Percentiles rank a stretch among this genome's conserved stretches.
Evolutionary conservation across 2,797 vertebrate species (phyloP).

Genomic region (Amniataba percoides): DNA sequence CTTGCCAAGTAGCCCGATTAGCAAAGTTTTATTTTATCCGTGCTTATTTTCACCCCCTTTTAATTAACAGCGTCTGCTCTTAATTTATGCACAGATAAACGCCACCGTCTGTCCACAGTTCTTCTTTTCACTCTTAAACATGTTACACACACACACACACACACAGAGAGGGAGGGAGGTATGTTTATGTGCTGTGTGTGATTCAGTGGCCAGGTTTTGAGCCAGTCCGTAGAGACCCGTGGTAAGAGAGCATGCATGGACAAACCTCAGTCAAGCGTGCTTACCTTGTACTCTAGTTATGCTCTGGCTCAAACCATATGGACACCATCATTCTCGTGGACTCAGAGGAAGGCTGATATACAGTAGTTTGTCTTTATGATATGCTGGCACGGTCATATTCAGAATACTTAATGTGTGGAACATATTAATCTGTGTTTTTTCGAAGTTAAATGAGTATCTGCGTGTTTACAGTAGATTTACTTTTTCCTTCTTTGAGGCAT

Average conservation of each 20-base stretch:
- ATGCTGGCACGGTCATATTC: conserved; percentile 11
- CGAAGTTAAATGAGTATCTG: not conserved
- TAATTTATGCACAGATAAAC: conserved; percentile 80
- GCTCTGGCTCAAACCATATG: conserved; percentile 71
- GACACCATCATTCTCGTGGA: conserved; percentile 44
- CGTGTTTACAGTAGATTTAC: conserved; percentile 18
- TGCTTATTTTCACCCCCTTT: conserved; percentile 28
- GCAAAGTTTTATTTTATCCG: conserved; percentile 68
- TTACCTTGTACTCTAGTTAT: conserved; percentile 72
- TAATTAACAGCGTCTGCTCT: conserved; percentile 74
- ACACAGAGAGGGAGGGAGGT: conserved; percentile 39
- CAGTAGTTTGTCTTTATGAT: conserved; percentile 26
- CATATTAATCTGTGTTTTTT: conserved; percentile 19
- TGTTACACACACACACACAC: conserved; percentile 42
- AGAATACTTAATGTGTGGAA: not conserved
- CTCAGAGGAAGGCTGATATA: conserved; percentile 17
- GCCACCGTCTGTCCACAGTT: conserved; percentile 72
- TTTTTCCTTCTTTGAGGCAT: conserved; percentile 31
- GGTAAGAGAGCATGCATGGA: conserved; percentile 73
- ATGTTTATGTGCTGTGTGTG: conserved; percentile 61
- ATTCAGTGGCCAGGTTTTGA: conserved; percentile 78
- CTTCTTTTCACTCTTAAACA: conserved; percentile 65
- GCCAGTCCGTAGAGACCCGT: conserved; percentile 67
- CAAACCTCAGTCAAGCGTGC: conserved; percentile 76
- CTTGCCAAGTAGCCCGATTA: conserved; percentile 72